Evolutionary conservation across 2,113 vertebrate species (phyloP).

Genomic region (Stegastes partitus): DNA sequence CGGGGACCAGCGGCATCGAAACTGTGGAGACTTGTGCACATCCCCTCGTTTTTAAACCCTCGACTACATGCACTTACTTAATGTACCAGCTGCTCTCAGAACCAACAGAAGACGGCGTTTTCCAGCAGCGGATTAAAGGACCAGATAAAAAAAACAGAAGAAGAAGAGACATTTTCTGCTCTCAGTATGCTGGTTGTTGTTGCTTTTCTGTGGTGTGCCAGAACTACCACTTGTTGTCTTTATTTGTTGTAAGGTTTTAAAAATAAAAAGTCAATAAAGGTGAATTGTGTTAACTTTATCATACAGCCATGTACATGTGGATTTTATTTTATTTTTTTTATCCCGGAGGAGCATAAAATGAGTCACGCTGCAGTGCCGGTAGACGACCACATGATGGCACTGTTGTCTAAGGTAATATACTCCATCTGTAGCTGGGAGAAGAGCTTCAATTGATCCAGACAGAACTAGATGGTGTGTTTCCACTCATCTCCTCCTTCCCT

Average conservation of each 20-base stretch:
- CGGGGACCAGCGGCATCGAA: not conserved
- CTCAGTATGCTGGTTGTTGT: conserved; percentile 25
- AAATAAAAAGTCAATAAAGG: conserved; percentile 61
- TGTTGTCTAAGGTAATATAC: conserved; percentile 3
- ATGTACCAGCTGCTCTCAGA: conserved; percentile 25
- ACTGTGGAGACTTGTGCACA: not conserved
- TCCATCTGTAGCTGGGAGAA: not conserved
- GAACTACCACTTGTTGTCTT: conserved; percentile 48
- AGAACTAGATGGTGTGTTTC: not conserved
- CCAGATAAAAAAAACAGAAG: conserved; percentile 1
- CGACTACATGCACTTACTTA: conserved; percentile 71
- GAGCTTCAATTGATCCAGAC: not conserved
- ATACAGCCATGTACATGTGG: not conserved
- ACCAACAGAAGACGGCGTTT: conserved; percentile 16
- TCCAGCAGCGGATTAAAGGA: conserved; percentile 38
- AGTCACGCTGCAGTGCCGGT: conserved; percentile 8
- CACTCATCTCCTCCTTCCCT: not conserved
- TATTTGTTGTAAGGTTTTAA: conserved; percentile 67
- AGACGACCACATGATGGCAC: conserved; percentile 56
- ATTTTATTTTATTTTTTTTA: not conserved
- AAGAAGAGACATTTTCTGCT: conserved; percentile 46
- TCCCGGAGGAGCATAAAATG: not conserved
- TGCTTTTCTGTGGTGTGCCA: conserved; percentile 31
- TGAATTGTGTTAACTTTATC: conserved; percentile 41
- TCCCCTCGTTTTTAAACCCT: conserved; percentile 28